phyloP scores from a whole-genome alignment of 2,888 invertebrate genomes.

The Scelioninae gen. 2 region DNA sequence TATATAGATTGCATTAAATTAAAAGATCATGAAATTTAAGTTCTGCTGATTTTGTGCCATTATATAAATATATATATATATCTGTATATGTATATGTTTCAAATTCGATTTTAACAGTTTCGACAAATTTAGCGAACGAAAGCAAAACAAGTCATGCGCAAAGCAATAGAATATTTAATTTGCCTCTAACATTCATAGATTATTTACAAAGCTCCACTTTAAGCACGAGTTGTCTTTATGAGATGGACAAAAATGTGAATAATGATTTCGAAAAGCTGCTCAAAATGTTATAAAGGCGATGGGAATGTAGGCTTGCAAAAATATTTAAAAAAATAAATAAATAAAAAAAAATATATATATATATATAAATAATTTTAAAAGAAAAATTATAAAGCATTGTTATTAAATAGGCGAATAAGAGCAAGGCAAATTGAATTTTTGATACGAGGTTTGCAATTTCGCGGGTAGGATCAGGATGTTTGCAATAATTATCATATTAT shows the following conservation, averaged over 20 bases:
- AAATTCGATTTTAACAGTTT: slow-evolving; percentile 22
- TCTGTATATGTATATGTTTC: too few relatives aligned
- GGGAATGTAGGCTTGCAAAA: slow-evolving; percentile 15
- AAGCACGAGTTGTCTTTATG: slow-evolving; percentile 22
- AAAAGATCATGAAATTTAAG: slow-evolving; percentile 12
- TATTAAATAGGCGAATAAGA: too few relatives aligned
- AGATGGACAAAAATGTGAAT: slow-evolving; percentile 5
- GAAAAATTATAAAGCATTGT: too few relatives aligned
- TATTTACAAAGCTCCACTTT: slow-evolving; percentile 46
- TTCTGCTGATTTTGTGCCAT: slow-evolving; percentile 41
- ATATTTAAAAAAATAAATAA: slow-evolving; percentile 12
- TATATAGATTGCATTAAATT: slow-evolving; percentile 6
- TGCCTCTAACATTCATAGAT: slow-evolving; percentile 37
- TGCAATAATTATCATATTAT: slow-evolving; percentile 5
- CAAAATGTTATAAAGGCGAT: background rate
- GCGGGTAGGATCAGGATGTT: slow-evolving; percentile 3
- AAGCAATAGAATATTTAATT: slow-evolving; percentile 48
- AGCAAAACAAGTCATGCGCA: slow-evolving; percentile 4
- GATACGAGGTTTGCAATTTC: slow-evolving; percentile 13
- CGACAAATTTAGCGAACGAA: too few relatives aligned
- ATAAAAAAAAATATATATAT: too few relatives aligned
- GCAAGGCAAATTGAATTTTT: slow-evolving; percentile 56
- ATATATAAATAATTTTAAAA: too few relatives aligned
- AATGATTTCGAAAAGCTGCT: slow-evolving; percentile 4
- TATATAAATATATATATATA: too few relatives aligned